These are phyloP conservation scores for Metopia argyrocephala DNA, from an alignment of 2,888 invertebrate genomes.

Conservation along the genomic window DNA sequence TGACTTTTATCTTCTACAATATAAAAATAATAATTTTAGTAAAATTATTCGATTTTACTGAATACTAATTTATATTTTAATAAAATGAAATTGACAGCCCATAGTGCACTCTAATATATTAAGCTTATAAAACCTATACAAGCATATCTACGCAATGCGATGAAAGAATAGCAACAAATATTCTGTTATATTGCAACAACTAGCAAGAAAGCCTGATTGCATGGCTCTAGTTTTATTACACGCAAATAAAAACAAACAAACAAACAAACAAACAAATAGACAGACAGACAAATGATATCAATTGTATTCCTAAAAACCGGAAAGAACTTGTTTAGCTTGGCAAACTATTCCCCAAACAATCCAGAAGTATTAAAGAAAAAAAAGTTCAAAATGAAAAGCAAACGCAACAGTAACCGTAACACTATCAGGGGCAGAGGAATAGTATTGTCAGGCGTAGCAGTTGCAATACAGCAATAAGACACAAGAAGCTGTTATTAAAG, in stretches of 20 bases:
- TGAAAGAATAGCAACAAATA: not conserved
- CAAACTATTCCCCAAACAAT: constrained; percentile 55
- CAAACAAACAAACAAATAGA: not conserved
- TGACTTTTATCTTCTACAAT: too few species aligned
- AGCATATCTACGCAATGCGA: constrained; percentile 5
- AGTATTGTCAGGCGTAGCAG: constrained; percentile 12
- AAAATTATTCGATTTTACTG: too few species aligned
- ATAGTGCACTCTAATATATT: constrained; percentile 39
- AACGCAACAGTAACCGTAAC: constrained; percentile 16
- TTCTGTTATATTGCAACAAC: constrained; percentile 1
- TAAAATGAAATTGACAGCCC: not conserved
- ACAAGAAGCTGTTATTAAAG: constrained; percentile 10
- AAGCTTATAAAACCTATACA: constrained; percentile 36
- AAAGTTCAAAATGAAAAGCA: too few species aligned
- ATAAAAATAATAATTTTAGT: too few species aligned
- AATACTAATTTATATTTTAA: too few species aligned
- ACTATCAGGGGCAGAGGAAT: not conserved
- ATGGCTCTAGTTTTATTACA: constrained; percentile 52
- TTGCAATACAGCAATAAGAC: not conserved
- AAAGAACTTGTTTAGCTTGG: constrained; percentile 50
- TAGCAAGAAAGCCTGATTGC: constrained; percentile 24
- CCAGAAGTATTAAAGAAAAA: constrained; percentile 9
- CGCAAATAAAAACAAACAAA: not conserved
- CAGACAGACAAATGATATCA: not conserved
- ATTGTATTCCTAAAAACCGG: constrained; percentile 29